phyloP scores from a whole-genome alignment of 2,797 vertebrate species.

The Sciaenops ocellatus region DNA sequence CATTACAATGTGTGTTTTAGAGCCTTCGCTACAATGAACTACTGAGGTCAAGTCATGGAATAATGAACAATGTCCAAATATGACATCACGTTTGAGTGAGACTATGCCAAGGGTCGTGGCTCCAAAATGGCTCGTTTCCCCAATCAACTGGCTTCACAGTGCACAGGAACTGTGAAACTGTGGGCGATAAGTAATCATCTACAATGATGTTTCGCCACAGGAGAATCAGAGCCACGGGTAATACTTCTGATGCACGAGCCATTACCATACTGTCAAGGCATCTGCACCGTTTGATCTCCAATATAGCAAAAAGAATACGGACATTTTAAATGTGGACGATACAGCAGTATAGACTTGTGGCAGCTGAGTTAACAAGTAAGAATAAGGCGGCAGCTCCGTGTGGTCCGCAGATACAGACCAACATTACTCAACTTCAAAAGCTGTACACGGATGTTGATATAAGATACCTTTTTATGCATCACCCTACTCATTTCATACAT shows the following conservation, averaged over 20 bases:
- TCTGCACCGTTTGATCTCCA: conserved; percentile 24
- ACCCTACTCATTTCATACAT: background rate
- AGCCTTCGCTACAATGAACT: conserved; percentile 24
- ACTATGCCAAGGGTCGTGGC: conserved; percentile 11
- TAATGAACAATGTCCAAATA: conserved; percentile 44
- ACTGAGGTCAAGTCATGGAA: conserved; percentile 41
- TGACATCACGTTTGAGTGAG: conserved; percentile 40
- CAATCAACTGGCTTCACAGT: conserved; percentile 40
- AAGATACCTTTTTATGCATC: conserved; percentile 7
- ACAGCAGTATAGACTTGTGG: background rate
- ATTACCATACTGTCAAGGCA: conserved; percentile 14
- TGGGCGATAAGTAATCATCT: conserved; percentile 34
- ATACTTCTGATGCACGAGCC: background rate
- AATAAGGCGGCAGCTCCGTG: background rate
- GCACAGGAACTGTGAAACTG: conserved; percentile 32
- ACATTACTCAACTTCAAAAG: conserved; percentile 11
- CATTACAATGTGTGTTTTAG: conserved; percentile 17
- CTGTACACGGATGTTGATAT: conserved; percentile 8
- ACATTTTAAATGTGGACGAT: background rate
- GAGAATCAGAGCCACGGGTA: conserved; percentile 9
- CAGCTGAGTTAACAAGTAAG: background rate
- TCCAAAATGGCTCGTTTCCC: conserved; percentile 31
- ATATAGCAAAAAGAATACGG: background rate
- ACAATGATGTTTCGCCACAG: conserved; percentile 32
- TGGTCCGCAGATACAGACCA: conserved; percentile 9